A percentile compares a stretch with the other conserved stretches of the same genome.
These are phyloP conservation scores for Oxystoma pomonae DNA, from an alignment of 2,888 invertebrate species.

Conservation along the genomic window DNA sequence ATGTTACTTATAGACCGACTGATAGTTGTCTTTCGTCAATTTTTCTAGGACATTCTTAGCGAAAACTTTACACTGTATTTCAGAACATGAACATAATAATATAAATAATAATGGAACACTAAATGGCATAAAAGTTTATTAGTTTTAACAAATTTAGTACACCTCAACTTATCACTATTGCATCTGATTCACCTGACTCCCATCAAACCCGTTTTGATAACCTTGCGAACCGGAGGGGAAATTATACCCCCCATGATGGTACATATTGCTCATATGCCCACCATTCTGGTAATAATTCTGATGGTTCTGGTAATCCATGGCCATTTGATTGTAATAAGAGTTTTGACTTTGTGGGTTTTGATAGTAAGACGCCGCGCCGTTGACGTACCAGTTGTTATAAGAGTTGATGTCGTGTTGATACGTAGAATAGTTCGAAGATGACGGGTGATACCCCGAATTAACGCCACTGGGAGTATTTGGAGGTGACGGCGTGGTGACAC, in stretches of 20 bases:
- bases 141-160: too few species aligned
- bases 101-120: too few species aligned
- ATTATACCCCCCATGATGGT: constrained; percentile 13
- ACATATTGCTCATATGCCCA: constrained; percentile 14
- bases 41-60: too few species aligned
- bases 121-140: too few species aligned
- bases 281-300: constrained; percentile 12
- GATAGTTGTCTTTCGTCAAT: too few species aligned
- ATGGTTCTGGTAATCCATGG: constrained; percentile 6
- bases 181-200: constrained; percentile 9
- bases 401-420: constrained; percentile 10
- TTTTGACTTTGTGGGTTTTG: constrained; percentile 5
- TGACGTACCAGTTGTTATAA: constrained; percentile 17
- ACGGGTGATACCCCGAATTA: background rate
- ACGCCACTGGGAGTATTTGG: background rate
- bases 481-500: constrained; percentile 7
- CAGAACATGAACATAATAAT: too few species aligned
- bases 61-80: too few species aligned
- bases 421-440: constrained; percentile 1
- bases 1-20: too few species aligned
- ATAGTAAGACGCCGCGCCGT: constrained; percentile 5
- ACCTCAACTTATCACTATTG: too few species aligned
- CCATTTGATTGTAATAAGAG: constrained; percentile 10
- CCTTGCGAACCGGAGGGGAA: constrained; percentile 5
- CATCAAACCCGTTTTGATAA: constrained; percentile 13